Evolutionary conservation across 2,888 invertebrate genomes (phyloP), one percentile per base, ranked within the genome.

Genomic region (Epinotia demarniana): DNA sequence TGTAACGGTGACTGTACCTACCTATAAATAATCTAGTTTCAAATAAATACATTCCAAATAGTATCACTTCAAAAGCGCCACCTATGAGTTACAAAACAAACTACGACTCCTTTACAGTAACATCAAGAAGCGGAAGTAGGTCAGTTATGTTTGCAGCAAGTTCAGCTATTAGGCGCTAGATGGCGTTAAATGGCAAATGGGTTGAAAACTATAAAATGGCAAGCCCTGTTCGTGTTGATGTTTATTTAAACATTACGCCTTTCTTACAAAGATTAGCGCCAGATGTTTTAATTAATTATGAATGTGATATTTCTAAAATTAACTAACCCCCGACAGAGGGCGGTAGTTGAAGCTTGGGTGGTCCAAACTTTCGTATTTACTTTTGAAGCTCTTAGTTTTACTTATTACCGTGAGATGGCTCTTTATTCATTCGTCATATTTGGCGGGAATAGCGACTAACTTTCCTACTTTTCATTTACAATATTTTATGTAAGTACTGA

Each of bases 161-260:
- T 75, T 75, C 16, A 11, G 70, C 43, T 71, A 71, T 60, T 55
- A 18, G 23, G 18, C 64, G 64, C 16, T 66, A 75, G 75, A 60
- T 75, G 70, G 70, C 75, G 12, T 6, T 71, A 5, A 8, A 33
- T 12, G 2, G 4, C 43, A 3, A 58, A 2, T 12, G 12, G n/a
- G 16, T 53, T 53, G 8, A 53, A n/a, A 53, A n/a, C 53, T 13
- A 16, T 49, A n/a, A 13, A 53, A 53, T 13, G 3, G n/a, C n/a
- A n/a, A 53, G 8, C n/a, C 6, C 49, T 49, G 49, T n/a, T 1
- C 8, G 1, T n/a, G 8, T 53, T n/a, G n/a, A 5, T n/a, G 53
- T 53, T 33, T 39, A n/a, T 53, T 53, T 53, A 8, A 13, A n/a
- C 2, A 53, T 53, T n/a, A 53, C n/a, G 2, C 53, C n/a, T 8